phyloP scores from a whole-genome alignment of 2,113 vertebrate genomes.

The Climacteris rufus region DNA sequence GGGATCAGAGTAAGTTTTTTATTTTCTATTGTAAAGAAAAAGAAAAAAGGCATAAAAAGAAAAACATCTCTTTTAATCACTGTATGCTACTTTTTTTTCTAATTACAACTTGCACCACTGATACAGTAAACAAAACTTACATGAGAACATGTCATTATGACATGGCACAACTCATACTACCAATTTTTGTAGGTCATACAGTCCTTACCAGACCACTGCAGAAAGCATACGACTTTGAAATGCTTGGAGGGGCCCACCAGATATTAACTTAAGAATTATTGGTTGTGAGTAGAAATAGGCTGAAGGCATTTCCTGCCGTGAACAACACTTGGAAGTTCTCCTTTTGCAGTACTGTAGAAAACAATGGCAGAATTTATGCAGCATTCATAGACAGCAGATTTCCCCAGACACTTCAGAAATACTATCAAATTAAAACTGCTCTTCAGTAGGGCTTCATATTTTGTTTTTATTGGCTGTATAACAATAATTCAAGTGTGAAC shows the following conservation, averaged over 20 bases:
- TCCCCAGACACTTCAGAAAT: slow-evolving; percentile 52
- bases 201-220: neutral
- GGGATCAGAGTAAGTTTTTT: neutral
- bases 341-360: slow-evolving; percentile 10
- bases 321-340: slow-evolving; percentile 26
- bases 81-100: neutral
- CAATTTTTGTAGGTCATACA: neutral
- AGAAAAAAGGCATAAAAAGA: neutral
- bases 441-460: slow-evolving; percentile 37
- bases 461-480: slow-evolving; percentile 45
- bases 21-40: neutral
- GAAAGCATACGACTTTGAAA: slow-evolving; percentile 35
- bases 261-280: slow-evolving; percentile 63
- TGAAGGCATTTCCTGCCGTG: slow-evolving; percentile 57
- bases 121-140: neutral
- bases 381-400: slow-evolving; percentile 39
- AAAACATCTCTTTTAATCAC: neutral
- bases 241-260: neutral
- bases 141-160: neutral
- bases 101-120: neutral
- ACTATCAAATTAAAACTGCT: slow-evolving; percentile 52
- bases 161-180: neutral
- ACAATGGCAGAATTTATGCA: slow-evolving; percentile 31
- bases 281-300: slow-evolving; percentile 55
- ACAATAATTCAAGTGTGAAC: slow-evolving; percentile 41